Base-by-base conservation (phyloP, 2,797 vertebrate genomes). In the Coreius guichenoti region DNA sequence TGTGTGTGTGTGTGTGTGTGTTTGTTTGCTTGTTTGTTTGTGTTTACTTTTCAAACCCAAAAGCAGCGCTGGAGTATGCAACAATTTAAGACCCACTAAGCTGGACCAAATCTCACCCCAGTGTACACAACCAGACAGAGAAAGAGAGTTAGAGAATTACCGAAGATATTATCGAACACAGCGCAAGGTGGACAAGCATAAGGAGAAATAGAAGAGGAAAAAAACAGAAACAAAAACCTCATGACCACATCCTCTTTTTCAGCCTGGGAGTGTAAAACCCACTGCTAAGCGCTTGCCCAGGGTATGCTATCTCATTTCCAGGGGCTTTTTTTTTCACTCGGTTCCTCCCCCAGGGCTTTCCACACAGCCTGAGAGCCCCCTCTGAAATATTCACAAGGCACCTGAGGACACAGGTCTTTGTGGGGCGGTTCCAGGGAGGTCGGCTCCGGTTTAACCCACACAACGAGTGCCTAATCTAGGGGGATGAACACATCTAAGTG, bases 371-470 rank as follows among this genome's bases (percentile, higher is more conserved):
- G 58, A 76, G 67, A 86, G 81, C 63, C 81, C 82, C 87, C 82
- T 81, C 85, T 88, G 68, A 88, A 86, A 88, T 88, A 86, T 88
- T 88, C 75, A 88, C 73, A 73, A 84, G 85, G 79, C 87, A 86
- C 87, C 87, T 86, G 87, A 86, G 87, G 87, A 88, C 87, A 86
- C 85, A 79, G 87, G 85, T 81, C 86, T 82, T 51, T 86, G 65
- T 81, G 74, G 80, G 80, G 68, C 23, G 11, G 75, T 51, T 72
- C 67, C 75, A 86, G 87, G 85, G 45, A 73, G 81, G 87, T 80
- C 83, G 77, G 77, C 84, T 85, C 87, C 68, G 83, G 87, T 92
- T 91, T 90, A 91, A 92, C 88, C 92, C 91, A 93, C 92, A 93
- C 93, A 91, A 69, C 47, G 89, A 83, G 82, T 87, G 75, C 88